Evolutionary conservation across 1,140 invertebrate genomes (phyloP).

Genomic region (Kradibia gibbosae): DNA sequence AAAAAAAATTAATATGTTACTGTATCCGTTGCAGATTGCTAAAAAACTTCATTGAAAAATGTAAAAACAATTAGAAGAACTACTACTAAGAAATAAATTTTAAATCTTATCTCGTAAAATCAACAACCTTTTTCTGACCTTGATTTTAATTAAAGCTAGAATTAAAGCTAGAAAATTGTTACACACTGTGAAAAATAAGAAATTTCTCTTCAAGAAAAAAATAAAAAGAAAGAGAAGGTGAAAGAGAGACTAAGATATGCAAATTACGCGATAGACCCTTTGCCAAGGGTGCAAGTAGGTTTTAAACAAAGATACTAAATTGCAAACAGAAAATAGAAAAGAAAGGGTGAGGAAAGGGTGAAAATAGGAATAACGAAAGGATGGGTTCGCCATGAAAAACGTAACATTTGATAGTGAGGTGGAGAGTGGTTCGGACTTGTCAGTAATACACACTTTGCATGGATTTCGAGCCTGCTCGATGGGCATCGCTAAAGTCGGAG

Average conservation of each 20-base stretch:
- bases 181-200: background rate
- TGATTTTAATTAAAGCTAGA: no score
- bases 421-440: conserved; percentile 51
- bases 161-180: background rate
- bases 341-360: conserved; percentile 49
- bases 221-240: background rate
- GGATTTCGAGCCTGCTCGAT: background rate
- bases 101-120: no score
- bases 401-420: background rate
- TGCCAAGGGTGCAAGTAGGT: background rate
- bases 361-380: conserved; percentile 49
- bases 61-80: no score
- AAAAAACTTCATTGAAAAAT: no score
- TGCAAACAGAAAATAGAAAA: background rate
- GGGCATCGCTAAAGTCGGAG: background rate
- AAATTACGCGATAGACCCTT: background rate
- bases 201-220: no score
- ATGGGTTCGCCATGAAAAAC: conserved; percentile 10
- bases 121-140: no score
- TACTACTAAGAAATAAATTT: no score
- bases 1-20: no score
- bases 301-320: background rate
- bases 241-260: background rate
- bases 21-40: no score
- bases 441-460: conserved; percentile 57